Conservation (phyloP, 2,888 invertebrate genomes). For the Eustalomyia histrio region DNA sequence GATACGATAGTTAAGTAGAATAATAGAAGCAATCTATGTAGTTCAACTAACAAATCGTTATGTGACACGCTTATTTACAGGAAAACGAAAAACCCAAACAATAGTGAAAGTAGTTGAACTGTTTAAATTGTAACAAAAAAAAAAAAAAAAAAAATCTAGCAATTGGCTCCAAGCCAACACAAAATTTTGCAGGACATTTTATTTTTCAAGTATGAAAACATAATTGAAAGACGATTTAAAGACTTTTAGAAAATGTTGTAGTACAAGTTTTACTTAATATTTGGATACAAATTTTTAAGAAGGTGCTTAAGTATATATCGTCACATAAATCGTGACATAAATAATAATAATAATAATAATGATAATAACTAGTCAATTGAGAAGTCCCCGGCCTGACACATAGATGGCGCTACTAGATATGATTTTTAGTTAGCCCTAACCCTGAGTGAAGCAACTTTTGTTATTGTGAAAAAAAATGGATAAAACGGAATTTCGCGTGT, state of each 20-base stretch:
- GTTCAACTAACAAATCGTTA: slow-evolving; percentile 56
- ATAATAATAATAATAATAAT: no score
- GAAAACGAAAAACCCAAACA: slow-evolving; percentile 25
- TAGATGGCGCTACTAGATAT: no score
- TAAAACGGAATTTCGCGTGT: no score
- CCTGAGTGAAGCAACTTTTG: no score
- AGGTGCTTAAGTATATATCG: background rate
- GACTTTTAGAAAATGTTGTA: background rate
- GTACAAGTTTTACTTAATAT: background rate
- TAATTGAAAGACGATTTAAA: slow-evolving; percentile 6
- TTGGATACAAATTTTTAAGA: background rate
- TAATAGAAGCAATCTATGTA: slow-evolving; percentile 40
- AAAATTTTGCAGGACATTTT: slow-evolving; percentile 32
- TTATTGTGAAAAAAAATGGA: no score
- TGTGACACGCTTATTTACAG: slow-evolving; percentile 54
- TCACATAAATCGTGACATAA: no score
- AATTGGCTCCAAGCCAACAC: slow-evolving; percentile 57
- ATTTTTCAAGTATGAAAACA: background rate
- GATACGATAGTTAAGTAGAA: slow-evolving; percentile 45
- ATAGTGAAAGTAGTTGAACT: slow-evolving; percentile 60
- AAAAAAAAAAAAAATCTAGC: background rate
- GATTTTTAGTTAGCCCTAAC: no score
- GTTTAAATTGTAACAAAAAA: slow-evolving; percentile 32
- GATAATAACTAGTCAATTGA: no score
- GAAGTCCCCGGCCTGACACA: no score